Evolutionary conservation across 2,797 vertebrate genomes (phyloP), one percentile per base, ranked within the genome.

Genomic region (Percopsis omiscomaycus): DNA sequence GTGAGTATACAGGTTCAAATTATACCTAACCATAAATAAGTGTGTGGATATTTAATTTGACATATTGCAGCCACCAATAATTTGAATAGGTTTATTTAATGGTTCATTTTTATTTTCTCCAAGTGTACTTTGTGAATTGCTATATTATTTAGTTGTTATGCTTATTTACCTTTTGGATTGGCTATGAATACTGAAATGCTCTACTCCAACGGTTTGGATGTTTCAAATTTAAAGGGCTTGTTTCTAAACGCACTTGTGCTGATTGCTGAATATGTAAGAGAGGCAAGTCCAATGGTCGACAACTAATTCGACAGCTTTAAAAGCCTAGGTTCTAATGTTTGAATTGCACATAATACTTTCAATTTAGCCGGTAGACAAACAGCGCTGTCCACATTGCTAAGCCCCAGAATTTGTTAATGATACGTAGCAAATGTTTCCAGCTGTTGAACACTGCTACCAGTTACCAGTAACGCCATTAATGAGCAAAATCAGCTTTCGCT

Each of bases 381-480:
- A 22, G 29, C 57, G 27, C 37, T 15, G 4, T 59, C 52, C 59
- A 49, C 44, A 16, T 32, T 2, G 29, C 28, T 51, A 28, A 64
- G 50, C 45, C 13, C 44, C 58, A 59, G 46, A 27, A 8, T 59
- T 47, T 30, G 58, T 66, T 83, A 70, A 74, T 71, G 64, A 74
- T 56, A 8, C 1, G 53, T 32, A 11, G 74, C 64, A 67, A 51
- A 6, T 61, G 73, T 53, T 71, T 59, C 61, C 55, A 68, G 74
- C 68, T 68, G 72, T 68, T 75, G 73, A 42, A 73, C 62, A 73
- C 62, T 27, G 47, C 61, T 73, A 67, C 71, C 28, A 64, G 14
- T 52, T 74, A 65, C 78, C 62, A 75, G 71, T 73, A 76, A 69
- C 47, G 60, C 48, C 57, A 60, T 59, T 75, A 77, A 78, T 78